Conservation (phyloP, 2,888 invertebrate genomes). For the Aleiodes alternator region DNA sequence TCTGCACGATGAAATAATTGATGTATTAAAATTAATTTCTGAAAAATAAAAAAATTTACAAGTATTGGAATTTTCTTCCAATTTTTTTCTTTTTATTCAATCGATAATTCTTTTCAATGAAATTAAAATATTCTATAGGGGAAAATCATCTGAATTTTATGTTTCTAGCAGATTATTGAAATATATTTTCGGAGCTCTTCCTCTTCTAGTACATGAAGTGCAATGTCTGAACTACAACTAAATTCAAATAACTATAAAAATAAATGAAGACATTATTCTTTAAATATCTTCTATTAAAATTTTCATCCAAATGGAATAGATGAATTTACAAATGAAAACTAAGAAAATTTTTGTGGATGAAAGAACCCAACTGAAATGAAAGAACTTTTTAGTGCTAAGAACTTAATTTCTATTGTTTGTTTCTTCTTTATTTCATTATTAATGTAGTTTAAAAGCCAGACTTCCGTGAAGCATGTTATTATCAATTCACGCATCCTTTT, state of each 20-base stretch:
- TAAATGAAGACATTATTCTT: not conserved
- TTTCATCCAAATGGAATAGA: not conserved
- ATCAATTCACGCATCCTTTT: not conserved
- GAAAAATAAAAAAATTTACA: not conserved
- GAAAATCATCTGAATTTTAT: no score
- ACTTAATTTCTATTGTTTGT: no score
- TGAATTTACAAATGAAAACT: not conserved
- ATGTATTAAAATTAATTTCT: slow-evolving; percentile 21
- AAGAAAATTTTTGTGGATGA: not conserved
- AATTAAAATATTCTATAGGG: no score
- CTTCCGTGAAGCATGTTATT: not conserved
- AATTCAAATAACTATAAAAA: not conserved
- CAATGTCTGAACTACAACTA: no score
- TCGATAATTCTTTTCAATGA: no score
- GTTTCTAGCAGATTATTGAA: no score
- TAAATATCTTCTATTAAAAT: no score
- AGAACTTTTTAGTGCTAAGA: not conserved
- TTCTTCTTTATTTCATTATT: not conserved
- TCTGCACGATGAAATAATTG: slow-evolving; percentile 46
- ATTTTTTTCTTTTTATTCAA: no score
- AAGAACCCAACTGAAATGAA: not conserved
- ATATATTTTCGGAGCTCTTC: no score
- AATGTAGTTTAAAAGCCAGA: not conserved
- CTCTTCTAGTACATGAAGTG: no score
- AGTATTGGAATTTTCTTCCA: no score